Evolutionary conservation across 2,888 invertebrate species (phyloP), one percentile per base, ranked within the genome.

Genomic region (Acronicta leporina): DNA sequence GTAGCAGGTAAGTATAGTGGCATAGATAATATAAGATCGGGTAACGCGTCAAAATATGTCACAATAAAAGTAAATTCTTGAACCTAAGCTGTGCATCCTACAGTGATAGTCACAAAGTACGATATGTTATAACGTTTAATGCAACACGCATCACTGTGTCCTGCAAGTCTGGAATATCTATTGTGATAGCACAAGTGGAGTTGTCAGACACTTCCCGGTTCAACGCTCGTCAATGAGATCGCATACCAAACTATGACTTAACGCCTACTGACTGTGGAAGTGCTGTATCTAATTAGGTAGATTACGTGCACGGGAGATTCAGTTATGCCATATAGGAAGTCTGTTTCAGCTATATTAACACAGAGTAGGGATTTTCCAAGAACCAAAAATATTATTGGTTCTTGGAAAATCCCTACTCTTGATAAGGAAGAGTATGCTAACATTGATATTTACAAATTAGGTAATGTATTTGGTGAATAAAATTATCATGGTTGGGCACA

Each of bases 211-310:
- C 72, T 88, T 88, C 88, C 87, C 81, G 87, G 87, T 87, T 88
- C 87, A 88, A 86, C 81, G 88, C 56, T 77, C 88, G 82, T 80
- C 87, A 87, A 85, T 85, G 85, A 84, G 85, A 85, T 82, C 84
- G 82, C 79, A 79, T 75, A 78, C 81, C 78, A 77, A 84, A 81
- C 82, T 80, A 80, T 81, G 84, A 85, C 79, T 79, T 80, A 75
- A 79, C 80, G 73, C 77, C 77, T 79, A 78, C 80, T 76, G 55
- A 61, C 70, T 60, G 70, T 66, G 63, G 69, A 66, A 69, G 65
- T 73, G 69, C 48, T 79, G 73, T 69, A 75, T 79, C 77, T 75
- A 77, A 77, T 75, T 79, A 73, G 73, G 63, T 69, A 66, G 65
- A 74, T 70, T 76, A 68, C 68, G 60, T 64, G 50, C 47, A 65